Evolutionary conservation across 2,888 invertebrate species (phyloP).

Genomic region (Glaucopsyche alexis): DNA sequence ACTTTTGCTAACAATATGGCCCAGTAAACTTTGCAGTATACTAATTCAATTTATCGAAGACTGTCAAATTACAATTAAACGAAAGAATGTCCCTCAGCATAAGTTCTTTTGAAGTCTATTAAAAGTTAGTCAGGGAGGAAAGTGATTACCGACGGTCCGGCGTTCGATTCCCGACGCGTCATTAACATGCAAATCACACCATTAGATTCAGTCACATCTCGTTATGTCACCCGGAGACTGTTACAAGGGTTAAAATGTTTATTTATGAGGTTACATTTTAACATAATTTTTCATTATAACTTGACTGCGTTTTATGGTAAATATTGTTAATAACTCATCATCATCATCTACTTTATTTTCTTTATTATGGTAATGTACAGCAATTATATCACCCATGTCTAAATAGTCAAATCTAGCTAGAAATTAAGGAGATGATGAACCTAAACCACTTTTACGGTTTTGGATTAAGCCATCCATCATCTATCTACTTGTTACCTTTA

Average conservation of each 20-base stretch:
- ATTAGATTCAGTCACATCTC: slow-evolving; percentile 30
- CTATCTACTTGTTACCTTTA: slow-evolving; percentile 1
- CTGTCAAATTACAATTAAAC: neutral
- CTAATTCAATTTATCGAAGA: neutral
- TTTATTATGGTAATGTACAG: neutral
- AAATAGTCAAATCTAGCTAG: too few species aligned
- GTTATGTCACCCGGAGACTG: slow-evolving; percentile 24
- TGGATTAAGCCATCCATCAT: slow-evolving; percentile 6
- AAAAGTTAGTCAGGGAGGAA: neutral
- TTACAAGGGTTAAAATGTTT: slow-evolving; percentile 26
- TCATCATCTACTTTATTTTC: neutral
- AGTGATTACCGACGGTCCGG: slow-evolving; percentile 26
- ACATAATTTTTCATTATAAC: slow-evolving; percentile 16
- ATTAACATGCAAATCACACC: slow-evolving; percentile 53
- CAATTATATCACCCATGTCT: too few species aligned
- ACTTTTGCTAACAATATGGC: neutral
- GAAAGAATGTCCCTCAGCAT: neutral
- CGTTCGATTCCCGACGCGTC: slow-evolving; percentile 47
- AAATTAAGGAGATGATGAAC: too few species aligned
- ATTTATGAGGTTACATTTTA: slow-evolving; percentile 23
- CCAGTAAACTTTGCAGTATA: neutral
- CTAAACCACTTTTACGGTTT: too few species aligned
- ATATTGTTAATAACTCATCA: slow-evolving; percentile 6
- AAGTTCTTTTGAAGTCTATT: slow-evolving; percentile 15
- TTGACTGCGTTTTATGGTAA: slow-evolving; percentile 12